phyloP scores from a whole-genome alignment of 1,140 invertebrate species.

The Halesus radiatus region DNA sequence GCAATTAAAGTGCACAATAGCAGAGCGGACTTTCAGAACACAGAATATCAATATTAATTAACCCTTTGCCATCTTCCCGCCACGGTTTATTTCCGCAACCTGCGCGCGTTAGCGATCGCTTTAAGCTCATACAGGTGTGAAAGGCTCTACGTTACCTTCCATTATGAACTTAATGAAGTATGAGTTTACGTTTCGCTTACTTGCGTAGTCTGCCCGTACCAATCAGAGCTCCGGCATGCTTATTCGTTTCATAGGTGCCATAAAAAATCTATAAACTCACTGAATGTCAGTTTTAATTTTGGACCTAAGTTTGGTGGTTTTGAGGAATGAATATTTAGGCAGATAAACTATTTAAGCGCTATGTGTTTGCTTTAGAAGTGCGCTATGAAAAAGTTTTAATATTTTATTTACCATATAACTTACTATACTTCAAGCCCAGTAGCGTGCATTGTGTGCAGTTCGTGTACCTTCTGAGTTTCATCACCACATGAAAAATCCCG shows the following conservation, averaged over 20 bases:
- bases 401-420: too few species aligned
- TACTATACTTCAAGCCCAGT: too few species aligned
- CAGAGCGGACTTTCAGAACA: too few species aligned
- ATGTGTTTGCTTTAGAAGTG: not conserved
- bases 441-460: too few species aligned
- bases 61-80: not conserved
- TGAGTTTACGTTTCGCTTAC: conserved; percentile 29
- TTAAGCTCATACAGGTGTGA: conserved; percentile 12
- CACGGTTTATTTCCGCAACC: not conserved
- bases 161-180: conserved; percentile 36
- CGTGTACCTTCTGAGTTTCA: too few species aligned
- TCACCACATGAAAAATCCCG: too few species aligned
- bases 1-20: too few species aligned
- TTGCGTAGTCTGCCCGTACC: conserved; percentile 13
- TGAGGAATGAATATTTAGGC: not conserved
- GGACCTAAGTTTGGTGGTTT: not conserved
- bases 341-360: not conserved
- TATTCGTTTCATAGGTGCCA: not conserved
- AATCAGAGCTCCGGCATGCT: not conserved
- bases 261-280: conserved; percentile 8
- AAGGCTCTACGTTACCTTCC: conserved; percentile 23
- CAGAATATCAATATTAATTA: too few species aligned
- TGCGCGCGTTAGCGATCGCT: conserved; percentile 4
- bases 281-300: not conserved
- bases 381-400: not conserved